Percentiles rank a stretch among this genome's conserved stretches.
Evolutionary conservation across 2,888 invertebrate genomes (phyloP).

Genomic region (Microplitis manilae): DNA sequence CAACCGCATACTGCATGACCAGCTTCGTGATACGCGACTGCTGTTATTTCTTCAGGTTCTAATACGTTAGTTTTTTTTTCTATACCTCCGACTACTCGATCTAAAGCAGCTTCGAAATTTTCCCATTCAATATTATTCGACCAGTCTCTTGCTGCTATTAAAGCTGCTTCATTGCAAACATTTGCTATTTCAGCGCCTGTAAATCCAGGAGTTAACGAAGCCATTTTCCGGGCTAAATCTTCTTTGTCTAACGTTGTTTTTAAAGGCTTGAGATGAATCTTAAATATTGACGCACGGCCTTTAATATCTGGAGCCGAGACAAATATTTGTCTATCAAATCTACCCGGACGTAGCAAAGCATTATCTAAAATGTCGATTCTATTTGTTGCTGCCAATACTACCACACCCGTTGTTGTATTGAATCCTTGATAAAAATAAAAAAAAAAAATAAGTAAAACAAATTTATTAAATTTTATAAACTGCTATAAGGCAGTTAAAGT

Average conservation of each 20-base stretch:
- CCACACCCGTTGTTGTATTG: conserved; percentile 97
- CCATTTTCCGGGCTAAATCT: conserved; percentile 94
- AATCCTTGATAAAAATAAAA: conserved; percentile 76
- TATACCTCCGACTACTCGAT: conserved; percentile 97
- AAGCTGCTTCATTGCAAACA: conserved; percentile 99
- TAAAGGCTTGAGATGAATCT: conserved; percentile 91
- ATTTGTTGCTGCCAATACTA: conserved; percentile 99
- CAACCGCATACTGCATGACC: conserved; percentile 99
- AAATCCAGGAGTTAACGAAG: conserved; percentile 98
- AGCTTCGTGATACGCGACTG: conserved; percentile 98
- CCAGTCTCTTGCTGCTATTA: conserved; percentile 96
- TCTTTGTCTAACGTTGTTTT: conserved; percentile 91
- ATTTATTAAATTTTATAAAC: not conserved
- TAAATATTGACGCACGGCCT: conserved; percentile 88
- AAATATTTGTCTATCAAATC: conserved; percentile 98
- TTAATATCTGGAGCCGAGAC: conserved; percentile 99
- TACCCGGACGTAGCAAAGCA: conserved; percentile 97
- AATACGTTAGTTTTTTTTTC: conserved; percentile 98
- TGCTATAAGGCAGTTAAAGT: too few species aligned
- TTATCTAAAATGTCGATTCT: conserved; percentile 97
- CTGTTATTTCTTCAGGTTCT: conserved; percentile 97
- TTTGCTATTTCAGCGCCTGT: conserved; percentile 99
- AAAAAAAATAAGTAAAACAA: conserved; percentile 2
- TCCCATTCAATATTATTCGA: conserved; percentile 86
- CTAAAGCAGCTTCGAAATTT: conserved; percentile 98